Evolutionary conservation across 1,140 invertebrate genomes (phyloP).

Genomic region (Nautilus pompilius): DNA sequence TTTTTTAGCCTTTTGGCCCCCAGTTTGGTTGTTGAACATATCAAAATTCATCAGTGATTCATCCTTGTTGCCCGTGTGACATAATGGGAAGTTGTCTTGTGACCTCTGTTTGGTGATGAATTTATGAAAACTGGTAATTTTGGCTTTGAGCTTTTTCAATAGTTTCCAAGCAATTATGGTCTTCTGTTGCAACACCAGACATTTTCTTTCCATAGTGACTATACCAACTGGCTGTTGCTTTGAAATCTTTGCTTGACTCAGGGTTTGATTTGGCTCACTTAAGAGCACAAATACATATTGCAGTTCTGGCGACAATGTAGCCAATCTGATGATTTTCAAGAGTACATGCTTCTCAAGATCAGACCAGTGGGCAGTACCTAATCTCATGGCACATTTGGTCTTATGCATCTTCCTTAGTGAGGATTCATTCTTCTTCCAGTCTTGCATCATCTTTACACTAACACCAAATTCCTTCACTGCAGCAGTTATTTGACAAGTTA

Average conservation of each 20-base stretch:
- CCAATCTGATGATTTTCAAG: not conserved
- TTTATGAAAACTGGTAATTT: not conserved
- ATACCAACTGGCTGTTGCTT: not conserved
- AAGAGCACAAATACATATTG: not conserved
- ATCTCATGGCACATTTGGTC: not conserved
- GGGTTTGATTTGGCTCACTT: not conserved
- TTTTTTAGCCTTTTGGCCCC: slow-evolving; percentile 10
- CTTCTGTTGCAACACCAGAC: not conserved
- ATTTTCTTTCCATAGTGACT: not conserved
- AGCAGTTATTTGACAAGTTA: not conserved
- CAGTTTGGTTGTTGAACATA: not conserved
- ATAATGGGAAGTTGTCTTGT: not conserved
- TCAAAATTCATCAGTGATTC: slow-evolving; percentile 6
- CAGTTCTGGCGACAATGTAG: not conserved
- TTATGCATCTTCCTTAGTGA: not conserved
- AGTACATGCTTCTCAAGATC: not conserved
- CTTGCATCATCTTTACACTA: too few relatives aligned
- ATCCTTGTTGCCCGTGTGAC: not conserved
- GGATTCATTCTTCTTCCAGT: not conserved
- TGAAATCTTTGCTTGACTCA: not conserved
- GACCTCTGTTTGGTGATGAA: not conserved
- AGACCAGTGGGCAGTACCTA: not conserved
- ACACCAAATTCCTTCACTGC: too few relatives aligned
- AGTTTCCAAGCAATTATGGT: not conserved
- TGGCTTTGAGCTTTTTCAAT: not conserved